These are phyloP conservation scores for Sebastes steindachneri DNA, from an alignment of 2,797 vertebrate genomes.

Conservation along the genomic window DNA sequence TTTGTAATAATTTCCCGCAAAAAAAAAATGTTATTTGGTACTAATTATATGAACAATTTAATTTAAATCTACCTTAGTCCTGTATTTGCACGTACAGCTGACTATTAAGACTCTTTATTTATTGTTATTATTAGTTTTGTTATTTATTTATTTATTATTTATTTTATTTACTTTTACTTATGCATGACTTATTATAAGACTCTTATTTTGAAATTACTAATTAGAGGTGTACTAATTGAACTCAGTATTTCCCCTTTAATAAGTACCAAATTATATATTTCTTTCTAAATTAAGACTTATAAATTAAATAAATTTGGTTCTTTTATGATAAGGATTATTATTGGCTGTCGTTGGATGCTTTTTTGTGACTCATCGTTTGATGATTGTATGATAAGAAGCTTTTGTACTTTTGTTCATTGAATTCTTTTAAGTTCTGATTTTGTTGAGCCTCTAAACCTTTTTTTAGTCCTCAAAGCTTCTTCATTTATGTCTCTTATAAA, in stretches of 20 bases:
- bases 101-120: too few species aligned
- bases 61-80: not conserved
- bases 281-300: too few species aligned
- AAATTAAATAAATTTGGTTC: not conserved
- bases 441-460: not conserved
- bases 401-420: not conserved
- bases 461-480: not conserved
- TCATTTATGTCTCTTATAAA: not conserved
- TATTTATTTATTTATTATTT: too few species aligned
- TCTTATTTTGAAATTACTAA: not conserved
- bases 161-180: too few species aligned
- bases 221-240: not conserved
- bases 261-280: too few species aligned
- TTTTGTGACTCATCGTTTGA: not conserved
- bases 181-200: too few species aligned
- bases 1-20: too few species aligned
- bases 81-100: too few species aligned
- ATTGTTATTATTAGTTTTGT: too few species aligned
- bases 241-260: not conserved
- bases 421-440: not conserved
- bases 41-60: too few species aligned
- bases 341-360: not conserved
- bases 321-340: not conserved
- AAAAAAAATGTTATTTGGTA: too few species aligned
- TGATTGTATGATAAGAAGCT: too few species aligned